Conservation (phyloP, 2,113 vertebrate species). For the Pipra filicauda region DNA sequence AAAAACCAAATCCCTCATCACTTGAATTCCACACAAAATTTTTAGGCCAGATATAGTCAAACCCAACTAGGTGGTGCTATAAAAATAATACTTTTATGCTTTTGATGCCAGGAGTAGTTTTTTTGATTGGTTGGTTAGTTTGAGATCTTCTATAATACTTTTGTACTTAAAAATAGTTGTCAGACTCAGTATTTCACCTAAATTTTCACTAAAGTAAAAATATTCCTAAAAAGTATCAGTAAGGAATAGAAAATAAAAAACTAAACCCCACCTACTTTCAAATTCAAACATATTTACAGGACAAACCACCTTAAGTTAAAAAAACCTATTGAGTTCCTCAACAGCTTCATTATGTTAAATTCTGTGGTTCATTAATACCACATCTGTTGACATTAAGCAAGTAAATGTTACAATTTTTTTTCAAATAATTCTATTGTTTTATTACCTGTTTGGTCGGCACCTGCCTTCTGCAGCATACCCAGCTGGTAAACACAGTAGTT, state of each 20-base stretch:
- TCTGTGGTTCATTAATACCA: background rate
- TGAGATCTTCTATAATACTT: background rate
- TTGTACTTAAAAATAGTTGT: background rate
- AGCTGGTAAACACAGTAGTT: constrained; percentile 15
- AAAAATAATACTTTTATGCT: background rate
- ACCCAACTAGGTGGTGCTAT: background rate
- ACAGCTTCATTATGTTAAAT: background rate
- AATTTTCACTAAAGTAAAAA: background rate
- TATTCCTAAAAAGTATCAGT: background rate
- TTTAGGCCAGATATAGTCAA: background rate
- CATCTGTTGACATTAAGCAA: background rate
- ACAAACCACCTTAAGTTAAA: background rate
- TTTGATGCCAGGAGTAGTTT: background rate
- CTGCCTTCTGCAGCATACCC: constrained; percentile 28
- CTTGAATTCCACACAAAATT: background rate
- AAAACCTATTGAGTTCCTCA: background rate
- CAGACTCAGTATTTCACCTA: background rate
- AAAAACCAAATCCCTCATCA: background rate
- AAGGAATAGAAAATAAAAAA: background rate
- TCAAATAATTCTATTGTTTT: background rate
- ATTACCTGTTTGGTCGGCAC: constrained; percentile 39
- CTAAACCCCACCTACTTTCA: background rate
- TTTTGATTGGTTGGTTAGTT: background rate
- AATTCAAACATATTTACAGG: background rate
- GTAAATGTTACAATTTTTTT: background rate